Evolutionary conservation across 2,113 vertebrate species (phyloP).

Genomic region (Oreotrochilus melanogaster): DNA sequence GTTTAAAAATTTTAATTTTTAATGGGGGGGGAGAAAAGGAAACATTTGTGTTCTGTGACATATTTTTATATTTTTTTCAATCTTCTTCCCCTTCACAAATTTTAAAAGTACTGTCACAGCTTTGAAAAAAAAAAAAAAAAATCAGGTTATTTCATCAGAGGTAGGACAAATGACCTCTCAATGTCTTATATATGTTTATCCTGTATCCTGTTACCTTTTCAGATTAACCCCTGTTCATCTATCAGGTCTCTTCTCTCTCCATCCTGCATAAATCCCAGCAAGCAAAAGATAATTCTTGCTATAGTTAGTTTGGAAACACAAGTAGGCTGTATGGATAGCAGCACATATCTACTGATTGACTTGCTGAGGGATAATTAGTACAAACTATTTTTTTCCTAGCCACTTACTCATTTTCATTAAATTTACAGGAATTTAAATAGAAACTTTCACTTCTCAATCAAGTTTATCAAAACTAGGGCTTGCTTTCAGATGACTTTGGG

Average conservation of each 20-base stretch:
- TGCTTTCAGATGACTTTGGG: background rate
- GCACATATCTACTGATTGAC: background rate
- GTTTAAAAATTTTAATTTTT: too few species aligned
- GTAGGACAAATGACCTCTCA: background rate
- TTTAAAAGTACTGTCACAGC: background rate
- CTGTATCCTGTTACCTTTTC: background rate
- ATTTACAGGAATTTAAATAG: background rate
- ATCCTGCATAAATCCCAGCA: background rate
- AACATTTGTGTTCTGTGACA: background rate
- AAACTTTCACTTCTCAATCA: background rate
- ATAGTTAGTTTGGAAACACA: background rate
- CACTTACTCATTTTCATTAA: slow-evolving; percentile 8
- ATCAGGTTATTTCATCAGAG: background rate
- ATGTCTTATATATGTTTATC: background rate
- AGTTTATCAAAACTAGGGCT: background rate
- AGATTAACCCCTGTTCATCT: background rate
- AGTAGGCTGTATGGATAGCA: background rate
- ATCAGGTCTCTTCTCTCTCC: background rate
- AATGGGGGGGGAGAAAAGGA: background rate
- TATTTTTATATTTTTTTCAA: background rate
- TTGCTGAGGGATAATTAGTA: slow-evolving; percentile 7
- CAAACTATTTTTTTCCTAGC: slow-evolving; percentile 14
- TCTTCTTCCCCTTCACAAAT: background rate
- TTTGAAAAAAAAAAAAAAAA: background rate
- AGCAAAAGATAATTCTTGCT: background rate